Evolutionary conservation across 2,113 vertebrate genomes (phyloP).

Genomic region (Arothron firmamentum): DNA sequence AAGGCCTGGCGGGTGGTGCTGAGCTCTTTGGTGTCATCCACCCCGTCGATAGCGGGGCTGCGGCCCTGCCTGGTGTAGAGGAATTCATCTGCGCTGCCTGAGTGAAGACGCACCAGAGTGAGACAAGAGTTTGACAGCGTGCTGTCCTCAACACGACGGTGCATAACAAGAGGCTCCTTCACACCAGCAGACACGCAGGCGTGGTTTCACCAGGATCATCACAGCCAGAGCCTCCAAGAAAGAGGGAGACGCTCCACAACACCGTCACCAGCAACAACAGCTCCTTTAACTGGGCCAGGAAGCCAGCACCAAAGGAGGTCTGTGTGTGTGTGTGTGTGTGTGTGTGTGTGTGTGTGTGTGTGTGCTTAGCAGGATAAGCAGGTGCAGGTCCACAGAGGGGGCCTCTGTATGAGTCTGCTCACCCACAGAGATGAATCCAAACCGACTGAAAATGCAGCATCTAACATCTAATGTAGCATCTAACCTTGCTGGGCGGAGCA

Average conservation of each 20-base stretch:
- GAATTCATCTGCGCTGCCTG: slow-evolving; percentile 85
- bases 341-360: slow-evolving; percentile 22
- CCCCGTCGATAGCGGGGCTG: slow-evolving; percentile 88
- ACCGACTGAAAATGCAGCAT: slow-evolving; percentile 5
- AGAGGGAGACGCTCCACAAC: slow-evolving; percentile 24
- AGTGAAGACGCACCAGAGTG: slow-evolving; percentile 10
- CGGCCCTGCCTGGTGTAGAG: slow-evolving; percentile 90
- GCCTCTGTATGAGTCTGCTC: slow-evolving; percentile 38
- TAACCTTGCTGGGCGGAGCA: no score
- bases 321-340: slow-evolving; percentile 24
- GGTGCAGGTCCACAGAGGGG: slow-evolving; percentile 68
- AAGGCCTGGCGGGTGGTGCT: slow-evolving; percentile 86
- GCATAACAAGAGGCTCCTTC: neutral
- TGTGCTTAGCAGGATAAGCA: slow-evolving; percentile 44
- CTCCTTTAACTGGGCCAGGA: slow-evolving; percentile 62
- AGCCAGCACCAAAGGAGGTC: slow-evolving; percentile 57
- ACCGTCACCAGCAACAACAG: slow-evolving; percentile 44
- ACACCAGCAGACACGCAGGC: neutral
- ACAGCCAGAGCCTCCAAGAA: neutral
- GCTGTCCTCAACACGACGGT: neutral
- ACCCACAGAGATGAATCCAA: slow-evolving; percentile 23
- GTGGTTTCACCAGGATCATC: neutral
- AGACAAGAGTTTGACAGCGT: neutral
- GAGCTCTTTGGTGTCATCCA: slow-evolving; percentile 93
- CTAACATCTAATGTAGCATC: slow-evolving; percentile 6